phyloP scores from a whole-genome alignment of 2,888 invertebrate genomes.

The Philhelius pedissequus region DNA sequence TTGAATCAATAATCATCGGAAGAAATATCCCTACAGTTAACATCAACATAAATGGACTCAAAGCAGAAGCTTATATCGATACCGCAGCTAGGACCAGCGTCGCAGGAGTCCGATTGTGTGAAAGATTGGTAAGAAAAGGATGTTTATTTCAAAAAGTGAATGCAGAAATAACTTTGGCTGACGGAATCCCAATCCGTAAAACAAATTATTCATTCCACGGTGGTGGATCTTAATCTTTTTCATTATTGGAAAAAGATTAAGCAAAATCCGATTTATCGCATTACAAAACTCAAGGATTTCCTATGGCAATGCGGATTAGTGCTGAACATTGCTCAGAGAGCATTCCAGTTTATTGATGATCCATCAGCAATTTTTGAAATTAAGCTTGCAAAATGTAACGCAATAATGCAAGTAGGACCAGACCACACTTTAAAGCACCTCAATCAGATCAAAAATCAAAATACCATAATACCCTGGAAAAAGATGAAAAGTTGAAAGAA shows the following conservation, averaged over 20 bases:
- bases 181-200: too few species aligned
- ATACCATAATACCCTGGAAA: background rate
- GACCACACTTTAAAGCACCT: background rate
- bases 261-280: too few species aligned
- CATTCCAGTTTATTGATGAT: background rate
- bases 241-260: too few species aligned
- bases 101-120: background rate
- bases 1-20: background rate
- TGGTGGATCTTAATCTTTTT: too few species aligned
- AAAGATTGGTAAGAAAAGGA: background rate
- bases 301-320: too few species aligned
- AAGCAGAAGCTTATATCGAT: too few species aligned
- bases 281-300: too few species aligned
- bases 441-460: background rate
- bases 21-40: background rate
- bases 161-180: background rate
- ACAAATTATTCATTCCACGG: too few species aligned
- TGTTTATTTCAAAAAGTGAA: background rate
- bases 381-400: background rate
- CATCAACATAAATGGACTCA: background rate
- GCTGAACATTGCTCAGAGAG: background rate
- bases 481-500: background rate
- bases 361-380: background rate
- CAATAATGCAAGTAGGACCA: background rate
- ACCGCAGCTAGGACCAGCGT: too few species aligned